Evolutionary conservation across 2,113 vertebrate species (phyloP).

Genomic region (Cyprinodon brontotheroides): DNA sequence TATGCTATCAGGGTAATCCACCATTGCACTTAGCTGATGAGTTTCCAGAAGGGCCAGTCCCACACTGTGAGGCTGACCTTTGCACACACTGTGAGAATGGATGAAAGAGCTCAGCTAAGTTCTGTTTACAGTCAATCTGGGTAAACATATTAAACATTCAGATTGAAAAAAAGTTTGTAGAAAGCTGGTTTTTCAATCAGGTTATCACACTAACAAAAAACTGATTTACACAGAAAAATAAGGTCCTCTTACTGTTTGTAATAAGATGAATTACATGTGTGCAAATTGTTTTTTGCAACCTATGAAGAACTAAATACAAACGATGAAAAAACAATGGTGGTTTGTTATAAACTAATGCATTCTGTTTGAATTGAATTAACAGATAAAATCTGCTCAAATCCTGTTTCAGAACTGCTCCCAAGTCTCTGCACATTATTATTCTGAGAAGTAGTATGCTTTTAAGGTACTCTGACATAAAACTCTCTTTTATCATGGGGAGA

Average conservation of each 20-base stretch:
- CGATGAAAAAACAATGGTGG: not conserved
- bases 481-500: conserved; percentile 19
- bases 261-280: not conserved
- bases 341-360: not conserved
- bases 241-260: not conserved
- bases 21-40: not conserved
- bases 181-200: not conserved
- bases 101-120: conserved; percentile 1
- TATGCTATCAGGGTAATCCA: conserved; percentile 1
- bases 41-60: conserved; percentile 11
- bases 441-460: conserved; percentile 2
- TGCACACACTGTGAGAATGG: not conserved
- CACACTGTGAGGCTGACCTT: conserved; percentile 5
- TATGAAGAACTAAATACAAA: not conserved
- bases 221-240: not conserved
- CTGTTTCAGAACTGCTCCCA: not conserved
- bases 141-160: not conserved
- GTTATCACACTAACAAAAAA: not conserved
- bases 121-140: not conserved
- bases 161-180: not conserved
- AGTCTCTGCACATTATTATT: conserved; percentile 2
- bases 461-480: conserved; percentile 6
- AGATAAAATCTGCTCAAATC: not conserved
- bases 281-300: not conserved
- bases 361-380: not conserved